phyloP scores from a whole-genome alignment of 2,797 vertebrate species.

The Catostomus latipinnis region DNA sequence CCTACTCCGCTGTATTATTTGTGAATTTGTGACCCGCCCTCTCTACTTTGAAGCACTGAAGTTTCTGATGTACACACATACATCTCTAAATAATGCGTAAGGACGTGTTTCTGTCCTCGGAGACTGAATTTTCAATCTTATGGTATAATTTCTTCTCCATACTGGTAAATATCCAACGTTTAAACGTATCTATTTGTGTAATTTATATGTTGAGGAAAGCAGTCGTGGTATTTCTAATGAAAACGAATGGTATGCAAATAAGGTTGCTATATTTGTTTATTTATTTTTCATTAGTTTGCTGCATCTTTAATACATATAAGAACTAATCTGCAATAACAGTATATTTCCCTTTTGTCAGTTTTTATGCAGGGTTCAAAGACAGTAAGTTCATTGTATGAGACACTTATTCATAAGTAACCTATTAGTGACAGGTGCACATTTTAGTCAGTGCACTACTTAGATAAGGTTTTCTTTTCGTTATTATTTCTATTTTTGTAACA shows the following conservation, averaged over 20 bases:
- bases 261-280: neutral
- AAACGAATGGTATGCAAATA: neutral
- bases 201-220: neutral
- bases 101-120: slow-evolving; percentile 18
- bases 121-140: slow-evolving; percentile 9
- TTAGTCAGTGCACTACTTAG: neutral
- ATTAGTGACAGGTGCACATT: slow-evolving; percentile 61
- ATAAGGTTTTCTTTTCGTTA: neutral
- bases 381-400: slow-evolving; percentile 61
- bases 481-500: neutral
- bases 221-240: too few species aligned
- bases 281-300: neutral
- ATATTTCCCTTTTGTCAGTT: neutral
- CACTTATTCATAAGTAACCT: slow-evolving; percentile 66
- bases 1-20: neutral
- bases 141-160: slow-evolving; percentile 14
- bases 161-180: slow-evolving; percentile 7
- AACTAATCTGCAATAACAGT: neutral
- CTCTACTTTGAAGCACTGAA: neutral
- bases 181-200: neutral
- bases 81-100: neutral
- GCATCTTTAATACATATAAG: too few species aligned
- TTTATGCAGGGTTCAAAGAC: slow-evolving; percentile 62
- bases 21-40: slow-evolving; percentile 5
- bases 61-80: slow-evolving; percentile 17